Evolutionary conservation across 1,140 invertebrate species (phyloP), one percentile per base, ranked within the genome.

Genomic region (Drosophila baimaii): DNA sequence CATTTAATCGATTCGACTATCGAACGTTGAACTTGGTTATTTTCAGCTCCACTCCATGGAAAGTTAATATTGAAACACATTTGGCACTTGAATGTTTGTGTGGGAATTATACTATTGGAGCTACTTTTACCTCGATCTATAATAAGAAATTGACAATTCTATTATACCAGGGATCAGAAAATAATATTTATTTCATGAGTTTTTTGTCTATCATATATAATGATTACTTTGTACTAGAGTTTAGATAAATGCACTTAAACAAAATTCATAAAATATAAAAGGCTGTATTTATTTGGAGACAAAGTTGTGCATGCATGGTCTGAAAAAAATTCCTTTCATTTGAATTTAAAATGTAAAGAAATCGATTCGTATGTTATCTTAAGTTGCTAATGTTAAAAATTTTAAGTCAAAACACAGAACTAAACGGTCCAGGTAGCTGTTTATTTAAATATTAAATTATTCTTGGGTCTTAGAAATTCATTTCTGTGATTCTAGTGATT

Each of bases 1-100:
- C 49, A 52, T 66, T 54, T 66, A 72, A 81, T 77, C 78, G 25
- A 37, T 5, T 39, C 37, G 33, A 39, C 52, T 70, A 85, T 85
- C 81, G 81, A 85, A 21, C 81, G 61, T 85, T 85, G 81, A 85
- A 85, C 81, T 81, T 73, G 62, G 21, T 56, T 58, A 54, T 39
- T 44, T 23, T 13, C 31, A 37, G 44, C 17, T 43, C 27, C 68
- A 55, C 41, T 66, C 25, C 8, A 23, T 19, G 19, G 31, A 33
- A 52, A 54, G 13, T 21, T 33, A 33, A 19, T 51, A 19, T 17
- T 49, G 5, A 29, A 49, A 17, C 12, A 13, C 9, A 15, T 33
- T 52, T 31, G 12, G 6, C 17, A 9, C 29, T 51, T 33, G 3
- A 9, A 8, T 33, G 2, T 51, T 51, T 19, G 12, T 19, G 47